These are phyloP conservation scores for Cettia cetti DNA, from an alignment of 2,113 vertebrate species.

Conservation along the genomic window DNA sequence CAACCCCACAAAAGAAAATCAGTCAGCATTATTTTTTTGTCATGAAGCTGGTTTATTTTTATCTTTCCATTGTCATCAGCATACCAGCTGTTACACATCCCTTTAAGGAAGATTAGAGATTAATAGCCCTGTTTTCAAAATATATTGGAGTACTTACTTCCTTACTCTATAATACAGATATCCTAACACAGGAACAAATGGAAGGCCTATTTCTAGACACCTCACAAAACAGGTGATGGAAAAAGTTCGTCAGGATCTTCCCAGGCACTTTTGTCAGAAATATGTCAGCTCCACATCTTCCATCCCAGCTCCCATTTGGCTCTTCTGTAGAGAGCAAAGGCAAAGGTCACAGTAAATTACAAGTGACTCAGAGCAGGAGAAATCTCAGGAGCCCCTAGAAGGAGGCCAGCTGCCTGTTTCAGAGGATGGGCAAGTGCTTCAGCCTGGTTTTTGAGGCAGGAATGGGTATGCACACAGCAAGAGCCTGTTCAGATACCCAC, in stretches of 20 bases:
- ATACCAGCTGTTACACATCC: constrained; percentile 24
- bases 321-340: not conserved
- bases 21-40: not conserved
- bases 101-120: constrained; percentile 51
- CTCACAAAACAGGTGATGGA: not conserved
- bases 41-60: constrained; percentile 36
- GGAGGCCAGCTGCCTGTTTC: not conserved
- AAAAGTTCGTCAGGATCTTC: not conserved
- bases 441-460: not conserved
- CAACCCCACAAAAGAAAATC: not conserved
- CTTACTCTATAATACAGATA: not conserved
- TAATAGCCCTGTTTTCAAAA: constrained; percentile 40
- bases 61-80: constrained; percentile 35
- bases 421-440: not conserved
- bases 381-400: not conserved
- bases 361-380: not conserved
- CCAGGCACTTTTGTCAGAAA: not conserved
- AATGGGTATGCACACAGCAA: not conserved
- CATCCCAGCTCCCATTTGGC: not conserved
- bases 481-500: not conserved
- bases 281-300: not conserved
- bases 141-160: not conserved
- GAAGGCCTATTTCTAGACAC: not conserved
- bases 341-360: not conserved
- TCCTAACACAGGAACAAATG: not conserved